A percentile compares a stretch with the other conserved stretches of the same genome.
Conservation (phyloP, 2,888 invertebrate genomes). For the Rhingia campestris region DNA sequence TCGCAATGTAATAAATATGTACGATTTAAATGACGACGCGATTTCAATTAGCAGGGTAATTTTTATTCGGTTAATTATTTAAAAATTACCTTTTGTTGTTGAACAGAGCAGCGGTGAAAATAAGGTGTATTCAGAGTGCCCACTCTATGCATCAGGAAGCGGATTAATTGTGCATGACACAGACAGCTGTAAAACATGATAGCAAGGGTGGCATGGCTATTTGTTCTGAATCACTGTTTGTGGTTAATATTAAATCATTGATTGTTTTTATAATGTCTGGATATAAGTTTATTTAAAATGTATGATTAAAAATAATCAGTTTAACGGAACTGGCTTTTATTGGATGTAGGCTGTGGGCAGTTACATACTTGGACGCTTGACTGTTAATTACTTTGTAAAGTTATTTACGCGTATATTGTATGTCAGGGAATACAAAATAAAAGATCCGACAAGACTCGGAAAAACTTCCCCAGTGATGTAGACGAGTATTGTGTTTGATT, state of each 20-base stretch:
- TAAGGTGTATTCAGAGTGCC: not conserved
- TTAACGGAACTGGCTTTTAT: too few relatives aligned
- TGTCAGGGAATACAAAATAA: too few relatives aligned
- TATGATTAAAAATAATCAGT: not conserved
- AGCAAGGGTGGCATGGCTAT: not conserved
- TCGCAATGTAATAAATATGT: constrained; percentile 14
- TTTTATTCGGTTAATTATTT: constrained; percentile 19
- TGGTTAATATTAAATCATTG: not conserved
- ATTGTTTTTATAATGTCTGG: not conserved
- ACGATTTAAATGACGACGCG: constrained; percentile 7
- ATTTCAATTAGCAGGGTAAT: constrained; percentile 13
- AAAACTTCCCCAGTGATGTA: too few relatives aligned
- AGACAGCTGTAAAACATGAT: constrained; percentile 19
- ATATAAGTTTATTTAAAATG: not conserved
- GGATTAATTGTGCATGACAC: not conserved
- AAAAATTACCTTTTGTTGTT: constrained; percentile 23
- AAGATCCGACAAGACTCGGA: too few relatives aligned
- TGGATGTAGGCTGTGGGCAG: not conserved
- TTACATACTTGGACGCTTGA: not conserved
- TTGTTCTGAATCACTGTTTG: not conserved
- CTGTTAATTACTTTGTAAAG: not conserved
- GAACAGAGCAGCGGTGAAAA: not conserved
- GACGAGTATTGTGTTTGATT: too few relatives aligned
- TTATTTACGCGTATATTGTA: too few relatives aligned
- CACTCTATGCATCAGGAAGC: not conserved